These are phyloP conservation scores for Apogon hyalosoma DNA, from an alignment of 2,797 vertebrate genomes.

Conservation along the genomic window DNA sequence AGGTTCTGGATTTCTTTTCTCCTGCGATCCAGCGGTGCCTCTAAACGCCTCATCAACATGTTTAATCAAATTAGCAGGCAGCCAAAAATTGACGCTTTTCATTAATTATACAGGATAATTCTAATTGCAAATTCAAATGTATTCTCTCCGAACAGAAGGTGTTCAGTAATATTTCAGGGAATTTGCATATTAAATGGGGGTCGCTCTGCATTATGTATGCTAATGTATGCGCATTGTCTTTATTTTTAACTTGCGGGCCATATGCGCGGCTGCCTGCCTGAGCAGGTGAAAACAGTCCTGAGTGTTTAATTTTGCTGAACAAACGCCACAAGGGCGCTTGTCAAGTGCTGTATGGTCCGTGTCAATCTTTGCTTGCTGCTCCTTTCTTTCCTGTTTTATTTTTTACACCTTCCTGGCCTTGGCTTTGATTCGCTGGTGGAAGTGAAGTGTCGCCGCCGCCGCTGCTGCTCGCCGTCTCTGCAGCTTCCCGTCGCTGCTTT, in stretches of 20 bases:
- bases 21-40: conserved; percentile 73
- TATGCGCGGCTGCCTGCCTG: conserved; percentile 87
- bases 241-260: conserved; percentile 94
- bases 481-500: conserved; percentile 5
- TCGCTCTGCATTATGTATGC: conserved; percentile 90
- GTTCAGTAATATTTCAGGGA: conserved; percentile 93
- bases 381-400: neutral
- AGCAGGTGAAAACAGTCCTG: conserved; percentile 86
- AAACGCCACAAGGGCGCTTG: conserved; percentile 73
- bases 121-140: conserved; percentile 98
- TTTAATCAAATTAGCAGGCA: conserved; percentile 96
- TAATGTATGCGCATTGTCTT: conserved; percentile 94
- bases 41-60: conserved; percentile 95
- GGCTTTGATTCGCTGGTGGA: conserved; percentile 68
- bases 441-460: conserved; percentile 43
- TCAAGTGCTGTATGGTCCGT: conserved; percentile 62
- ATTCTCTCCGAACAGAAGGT: conserved; percentile 96
- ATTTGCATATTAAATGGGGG: conserved; percentile 98
- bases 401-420: conserved; percentile 17
- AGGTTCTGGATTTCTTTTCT: conserved; percentile 26
- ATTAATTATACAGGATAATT: conserved; percentile 99
- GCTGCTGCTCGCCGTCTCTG: conserved; percentile 7
- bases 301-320: conserved; percentile 85
- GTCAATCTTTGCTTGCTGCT: conserved; percentile 68
- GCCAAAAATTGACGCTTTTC: conserved; percentile 95